These are phyloP conservation scores for Drosophila macrospina DNA, from an alignment of 2,888 invertebrate species.

Conservation along the genomic window DNA sequence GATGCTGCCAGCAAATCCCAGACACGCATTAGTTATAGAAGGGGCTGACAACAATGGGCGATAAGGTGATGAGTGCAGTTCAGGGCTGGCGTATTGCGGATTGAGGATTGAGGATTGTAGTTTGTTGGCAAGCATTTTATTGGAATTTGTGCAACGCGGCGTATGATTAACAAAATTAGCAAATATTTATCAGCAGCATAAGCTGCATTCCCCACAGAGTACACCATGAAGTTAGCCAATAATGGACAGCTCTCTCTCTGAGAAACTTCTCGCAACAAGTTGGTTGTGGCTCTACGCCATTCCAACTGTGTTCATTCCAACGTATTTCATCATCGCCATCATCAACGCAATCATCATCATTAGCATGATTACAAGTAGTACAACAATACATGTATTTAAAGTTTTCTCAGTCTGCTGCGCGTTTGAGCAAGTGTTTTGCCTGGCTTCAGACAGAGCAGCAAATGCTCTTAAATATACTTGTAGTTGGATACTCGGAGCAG, in stretches of 20 bases:
- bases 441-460: conserved; percentile 4
- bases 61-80: conserved; percentile 19
- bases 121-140: conserved; percentile 5
- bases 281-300: background rate
- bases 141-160: conserved; percentile 60
- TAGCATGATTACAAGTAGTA: background rate
- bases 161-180: conserved; percentile 70
- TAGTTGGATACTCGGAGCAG: background rate
- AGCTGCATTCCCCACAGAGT: background rate
- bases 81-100: background rate
- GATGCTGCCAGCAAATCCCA: conserved; percentile 17
- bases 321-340: conserved; percentile 22
- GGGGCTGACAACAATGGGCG: conserved; percentile 55
- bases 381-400: conserved; percentile 30
- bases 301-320: background rate
- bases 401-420: conserved; percentile 26
- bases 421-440: conserved; percentile 59
- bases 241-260: no score
- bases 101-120: background rate
- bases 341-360: conserved; percentile 7
- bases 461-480: conserved; percentile 3
- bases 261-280: conserved; percentile 15
- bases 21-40: conserved; percentile 39
- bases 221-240: background rate
- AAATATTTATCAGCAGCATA: conserved; percentile 46